Percentiles rank a stretch among this genome's conserved stretches.
Evolutionary conservation across 2,797 vertebrate genomes (phyloP).

Genomic region (Sebastolobus alascanus): DNA sequence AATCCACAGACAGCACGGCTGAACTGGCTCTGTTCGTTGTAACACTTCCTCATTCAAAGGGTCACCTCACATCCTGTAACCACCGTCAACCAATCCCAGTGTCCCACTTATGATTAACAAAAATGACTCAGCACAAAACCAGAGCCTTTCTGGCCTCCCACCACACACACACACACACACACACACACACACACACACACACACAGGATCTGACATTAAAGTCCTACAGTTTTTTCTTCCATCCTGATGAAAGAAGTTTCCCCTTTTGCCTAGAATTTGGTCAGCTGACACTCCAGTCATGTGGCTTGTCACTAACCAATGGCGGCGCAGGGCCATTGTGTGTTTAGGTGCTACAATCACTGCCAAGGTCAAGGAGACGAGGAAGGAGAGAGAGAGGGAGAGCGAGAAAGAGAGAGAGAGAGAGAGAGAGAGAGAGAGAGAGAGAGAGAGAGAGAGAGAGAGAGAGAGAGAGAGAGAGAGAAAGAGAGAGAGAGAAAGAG

Average conservation of each 20-base stretch:
- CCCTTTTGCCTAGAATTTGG: conserved; percentile 75
- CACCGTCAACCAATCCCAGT: conserved; percentile 49
- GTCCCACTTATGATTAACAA: conserved; percentile 62
- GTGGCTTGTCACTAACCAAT: conserved; percentile 71
- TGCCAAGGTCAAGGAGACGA: conserved; percentile 77
- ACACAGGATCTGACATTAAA: conserved; percentile 52
- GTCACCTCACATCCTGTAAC: conserved; percentile 57
- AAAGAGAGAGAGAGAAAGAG: neutral
- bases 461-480: conserved; percentile 1
- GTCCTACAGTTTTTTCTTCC: conserved; percentile 43
- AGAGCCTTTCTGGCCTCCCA: conserved; percentile 33
- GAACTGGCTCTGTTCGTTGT: conserved; percentile 22
- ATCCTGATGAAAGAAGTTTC: conserved; percentile 73
- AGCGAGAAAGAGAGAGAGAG: neutral
- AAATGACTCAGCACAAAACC: conserved; percentile 76
- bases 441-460: neutral
- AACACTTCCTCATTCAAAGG: conserved; percentile 64
- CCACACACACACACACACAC: conserved; percentile 12
- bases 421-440: neutral
- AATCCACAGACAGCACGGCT: neutral
- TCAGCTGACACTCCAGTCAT: conserved; percentile 78
- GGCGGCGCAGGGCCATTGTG: conserved; percentile 47
- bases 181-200: conserved; percentile 12
- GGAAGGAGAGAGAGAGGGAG: conserved; percentile 16
- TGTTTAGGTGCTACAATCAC: conserved; percentile 69